A percentile compares a stretch with the other conserved stretches of the same genome.
These are phyloP conservation scores for Coptodon rendalli DNA, from an alignment of 2,113 vertebrate genomes.

Conservation along the genomic window DNA sequence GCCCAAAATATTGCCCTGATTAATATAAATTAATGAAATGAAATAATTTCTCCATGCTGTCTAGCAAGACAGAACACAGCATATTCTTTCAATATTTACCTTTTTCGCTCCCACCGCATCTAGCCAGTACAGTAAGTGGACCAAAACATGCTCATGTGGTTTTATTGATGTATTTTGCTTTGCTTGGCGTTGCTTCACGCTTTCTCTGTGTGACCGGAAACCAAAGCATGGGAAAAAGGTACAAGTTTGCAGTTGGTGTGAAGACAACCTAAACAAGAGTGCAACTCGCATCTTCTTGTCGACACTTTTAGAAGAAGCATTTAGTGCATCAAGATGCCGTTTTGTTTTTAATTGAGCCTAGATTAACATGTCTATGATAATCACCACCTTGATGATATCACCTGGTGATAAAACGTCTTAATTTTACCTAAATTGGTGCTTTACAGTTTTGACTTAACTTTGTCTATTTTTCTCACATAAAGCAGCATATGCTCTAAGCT, in stretches of 20 bases:
- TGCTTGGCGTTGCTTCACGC: rapidly evolving
- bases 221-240: neutral
- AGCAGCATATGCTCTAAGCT: neutral
- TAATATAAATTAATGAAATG: neutral
- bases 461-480: neutral
- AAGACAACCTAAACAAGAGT: neutral
- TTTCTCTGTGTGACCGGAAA: neutral
- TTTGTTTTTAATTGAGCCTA: neutral
- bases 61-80: neutral
- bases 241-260: neutral
- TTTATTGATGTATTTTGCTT: neutral
- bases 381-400: neutral
- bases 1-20: neutral
- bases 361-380: neutral
- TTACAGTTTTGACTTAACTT: neutral
- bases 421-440: neutral
- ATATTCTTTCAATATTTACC: neutral
- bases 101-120: neutral
- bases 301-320: neutral
- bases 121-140: neutral
- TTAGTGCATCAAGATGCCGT: neutral
- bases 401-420: neutral
- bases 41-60: neutral
- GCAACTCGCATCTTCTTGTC: neutral
- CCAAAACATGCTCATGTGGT: neutral